Evolutionary conservation across 2,113 vertebrate genomes (phyloP).

Genomic region (Turnix velox): DNA sequence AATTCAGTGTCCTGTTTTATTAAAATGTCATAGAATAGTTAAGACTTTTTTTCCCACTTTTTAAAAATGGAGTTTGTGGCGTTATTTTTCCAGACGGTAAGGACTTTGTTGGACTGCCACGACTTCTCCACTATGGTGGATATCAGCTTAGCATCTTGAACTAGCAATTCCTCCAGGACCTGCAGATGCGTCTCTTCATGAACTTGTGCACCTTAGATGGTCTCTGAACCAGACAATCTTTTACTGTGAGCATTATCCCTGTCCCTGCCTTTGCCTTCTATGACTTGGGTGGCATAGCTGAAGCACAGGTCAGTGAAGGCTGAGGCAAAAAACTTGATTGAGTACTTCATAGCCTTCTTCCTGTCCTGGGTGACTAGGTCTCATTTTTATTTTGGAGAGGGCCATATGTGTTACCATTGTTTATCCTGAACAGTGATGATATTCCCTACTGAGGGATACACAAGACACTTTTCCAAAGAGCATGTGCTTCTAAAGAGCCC

Average conservation of each 20-base stretch:
- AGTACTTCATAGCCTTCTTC: neutral
- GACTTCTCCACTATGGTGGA: neutral
- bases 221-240: neutral
- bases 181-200: neutral
- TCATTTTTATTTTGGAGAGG: neutral
- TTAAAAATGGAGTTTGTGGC: neutral
- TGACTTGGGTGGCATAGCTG: neutral
- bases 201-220: neutral
- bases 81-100: neutral
- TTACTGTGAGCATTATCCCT: neutral
- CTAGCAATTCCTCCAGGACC: neutral
- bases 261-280: neutral
- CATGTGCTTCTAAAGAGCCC: neutral
- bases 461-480: neutral
- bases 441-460: neutral
- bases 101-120: neutral
- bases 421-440: neutral
- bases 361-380: neutral
- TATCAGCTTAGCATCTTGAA: neutral
- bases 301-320: neutral
- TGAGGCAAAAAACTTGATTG: neutral
- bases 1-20: neutral
- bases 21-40: too few species aligned
- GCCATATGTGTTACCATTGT: accelerated
- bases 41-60: neutral